phyloP scores from a whole-genome alignment of 2,113 vertebrate species.

The Rhinogobius similis region DNA sequence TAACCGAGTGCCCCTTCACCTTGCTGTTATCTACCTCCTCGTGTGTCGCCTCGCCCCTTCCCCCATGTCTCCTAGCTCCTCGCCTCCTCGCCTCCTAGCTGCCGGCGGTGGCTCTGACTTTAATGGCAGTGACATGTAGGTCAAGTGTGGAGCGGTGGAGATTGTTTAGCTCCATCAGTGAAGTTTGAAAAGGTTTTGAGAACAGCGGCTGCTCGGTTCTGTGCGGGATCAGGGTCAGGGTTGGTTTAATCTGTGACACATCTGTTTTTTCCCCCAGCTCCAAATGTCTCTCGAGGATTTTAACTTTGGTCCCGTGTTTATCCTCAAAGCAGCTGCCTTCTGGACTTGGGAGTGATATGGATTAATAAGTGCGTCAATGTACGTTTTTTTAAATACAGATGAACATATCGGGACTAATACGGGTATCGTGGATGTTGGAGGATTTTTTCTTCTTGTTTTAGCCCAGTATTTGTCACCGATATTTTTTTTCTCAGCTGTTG shows the following conservation, averaged over 20 bases:
- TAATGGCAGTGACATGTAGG: constrained; percentile 59
- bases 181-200: background rate
- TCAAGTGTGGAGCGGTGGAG: constrained; percentile 51
- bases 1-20: background rate
- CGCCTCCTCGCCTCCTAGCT: background rate
- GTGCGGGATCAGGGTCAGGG: background rate
- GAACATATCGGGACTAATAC: too few relatives aligned
- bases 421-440: too few relatives aligned
- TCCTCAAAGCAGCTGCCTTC: background rate
- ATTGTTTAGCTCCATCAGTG: constrained; percentile 27
- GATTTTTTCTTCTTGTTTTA: too few relatives aligned
- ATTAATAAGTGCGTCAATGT: too few relatives aligned
- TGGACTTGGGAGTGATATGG: background rate
- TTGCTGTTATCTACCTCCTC: background rate
- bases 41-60: background rate
- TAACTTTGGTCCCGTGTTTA: background rate
- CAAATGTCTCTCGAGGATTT: background rate
- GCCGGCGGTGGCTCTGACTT: constrained; percentile 8
- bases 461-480: too few relatives aligned
- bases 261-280: background rate
- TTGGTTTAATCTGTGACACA: constrained; percentile 4
- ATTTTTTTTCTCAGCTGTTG: too few relatives aligned
- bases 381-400: too few relatives aligned
- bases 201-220: background rate
- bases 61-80: constrained; percentile 8